Evolutionary conservation across 2,888 invertebrate genomes (phyloP).

Genomic region (Prionchulus punctatus): DNA sequence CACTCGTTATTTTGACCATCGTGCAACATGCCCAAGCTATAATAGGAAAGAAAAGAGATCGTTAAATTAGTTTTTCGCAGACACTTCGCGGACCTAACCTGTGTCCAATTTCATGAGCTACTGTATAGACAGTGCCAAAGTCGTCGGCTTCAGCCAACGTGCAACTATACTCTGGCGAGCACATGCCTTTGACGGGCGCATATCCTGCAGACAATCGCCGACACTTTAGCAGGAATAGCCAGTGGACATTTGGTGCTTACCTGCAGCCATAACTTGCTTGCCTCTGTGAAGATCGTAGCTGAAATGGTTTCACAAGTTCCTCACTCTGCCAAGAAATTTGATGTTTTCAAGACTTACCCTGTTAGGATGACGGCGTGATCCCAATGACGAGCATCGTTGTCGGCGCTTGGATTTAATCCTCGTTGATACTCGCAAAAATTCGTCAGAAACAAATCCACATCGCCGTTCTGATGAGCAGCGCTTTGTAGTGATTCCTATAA

Average conservation of each 20-base stretch:
- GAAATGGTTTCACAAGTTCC: no score
- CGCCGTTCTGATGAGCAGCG: slow-evolving; percentile 18
- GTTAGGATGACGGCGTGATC: slow-evolving; percentile 73
- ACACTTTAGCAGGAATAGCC: no score
- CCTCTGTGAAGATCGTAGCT: slow-evolving; percentile 26
- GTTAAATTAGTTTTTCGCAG: no score
- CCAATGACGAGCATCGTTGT: slow-evolving; percentile 62
- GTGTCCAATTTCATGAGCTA: slow-evolving; percentile 83
- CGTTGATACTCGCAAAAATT: slow-evolving; percentile 32
- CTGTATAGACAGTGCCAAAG: slow-evolving; percentile 77
- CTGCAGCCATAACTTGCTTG: slow-evolving; percentile 23
- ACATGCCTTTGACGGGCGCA: slow-evolving; percentile 61
- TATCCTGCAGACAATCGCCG: slow-evolving; percentile 45
- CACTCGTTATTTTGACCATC: slow-evolving; percentile 70
- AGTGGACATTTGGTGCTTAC: no score
- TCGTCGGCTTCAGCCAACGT: slow-evolving; percentile 83
- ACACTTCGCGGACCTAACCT: no score
- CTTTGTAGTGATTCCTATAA: slow-evolving; percentile 15
- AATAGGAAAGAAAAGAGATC: not conserved
- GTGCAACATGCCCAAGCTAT: slow-evolving; percentile 69
- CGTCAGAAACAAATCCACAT: slow-evolving; percentile 22
- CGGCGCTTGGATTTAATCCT: slow-evolving; percentile 56
- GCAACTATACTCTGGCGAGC: slow-evolving; percentile 45
- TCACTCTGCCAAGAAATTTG: no score
- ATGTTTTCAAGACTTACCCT: no score